phyloP scores from a whole-genome alignment of 2,797 vertebrate genomes.

The Poecile montanus region DNA sequence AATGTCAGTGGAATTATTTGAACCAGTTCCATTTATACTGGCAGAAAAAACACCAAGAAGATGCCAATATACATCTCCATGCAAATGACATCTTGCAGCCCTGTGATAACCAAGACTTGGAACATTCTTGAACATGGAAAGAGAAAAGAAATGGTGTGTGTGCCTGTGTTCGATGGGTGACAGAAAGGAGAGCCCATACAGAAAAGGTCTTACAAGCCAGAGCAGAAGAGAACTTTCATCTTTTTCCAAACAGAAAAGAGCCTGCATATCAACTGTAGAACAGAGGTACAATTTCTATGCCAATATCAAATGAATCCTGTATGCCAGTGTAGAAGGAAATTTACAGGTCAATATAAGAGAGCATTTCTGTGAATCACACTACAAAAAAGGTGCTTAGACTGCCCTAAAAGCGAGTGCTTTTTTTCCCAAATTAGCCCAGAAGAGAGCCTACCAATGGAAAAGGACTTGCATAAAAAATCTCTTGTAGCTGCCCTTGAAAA shows the following conservation, averaged over 20 bases:
- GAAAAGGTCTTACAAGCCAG: constrained; percentile 11
- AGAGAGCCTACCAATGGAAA: constrained; percentile 1
- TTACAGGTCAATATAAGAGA: constrained; percentile 39
- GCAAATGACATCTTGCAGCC: constrained; percentile 49
- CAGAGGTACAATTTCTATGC: constrained; percentile 51
- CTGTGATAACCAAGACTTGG: constrained; percentile 54
- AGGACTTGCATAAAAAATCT: constrained; percentile 15
- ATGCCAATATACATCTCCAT: neutral
- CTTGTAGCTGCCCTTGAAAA: constrained; percentile 17
- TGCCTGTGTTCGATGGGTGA: neutral
- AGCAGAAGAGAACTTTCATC: constrained; percentile 51
- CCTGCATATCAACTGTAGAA: constrained; percentile 58
- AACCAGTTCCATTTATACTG: neutral
- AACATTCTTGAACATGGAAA: constrained; percentile 25
- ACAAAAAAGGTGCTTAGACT: neutral
- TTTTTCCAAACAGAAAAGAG: constrained; percentile 48
- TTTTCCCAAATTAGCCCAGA: neutral
- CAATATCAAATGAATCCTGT: constrained; percentile 30
- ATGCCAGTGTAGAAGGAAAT: constrained; percentile 3
- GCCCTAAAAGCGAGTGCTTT: neutral
- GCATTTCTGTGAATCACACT: constrained; percentile 23
- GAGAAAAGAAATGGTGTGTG: neutral
- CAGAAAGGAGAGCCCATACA: constrained; percentile 4
- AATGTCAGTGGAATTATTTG: neutral
- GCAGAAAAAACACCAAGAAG: neutral